A percentile compares a stretch with the other conserved stretches of the same genome.
Conservation (phyloP, 2,888 invertebrate species). For the Lasius platythorax region DNA sequence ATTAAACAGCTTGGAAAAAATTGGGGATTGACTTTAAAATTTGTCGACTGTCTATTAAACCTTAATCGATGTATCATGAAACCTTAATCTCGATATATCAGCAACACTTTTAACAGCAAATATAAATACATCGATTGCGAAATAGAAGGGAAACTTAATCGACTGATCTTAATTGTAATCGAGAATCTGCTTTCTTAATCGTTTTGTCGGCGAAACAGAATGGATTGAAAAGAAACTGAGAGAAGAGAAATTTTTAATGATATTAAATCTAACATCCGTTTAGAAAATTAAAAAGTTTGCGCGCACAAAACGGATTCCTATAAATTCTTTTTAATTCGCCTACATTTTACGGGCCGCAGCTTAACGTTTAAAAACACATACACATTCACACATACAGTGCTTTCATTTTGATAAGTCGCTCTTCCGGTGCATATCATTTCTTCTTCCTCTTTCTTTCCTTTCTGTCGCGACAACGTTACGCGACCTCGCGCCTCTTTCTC, state of each 20-base stretch:
- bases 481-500: slow-evolving; percentile 54
- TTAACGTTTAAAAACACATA: slow-evolving; percentile 57
- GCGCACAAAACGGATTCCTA: background rate
- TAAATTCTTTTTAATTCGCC: slow-evolving; percentile 20
- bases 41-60: background rate
- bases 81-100: background rate
- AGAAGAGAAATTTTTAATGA: background rate
- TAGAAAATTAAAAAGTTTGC: background rate
- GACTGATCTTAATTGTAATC: background rate
- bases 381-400: slow-evolving; percentile 27
- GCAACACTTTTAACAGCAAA: background rate
- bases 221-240: background rate
- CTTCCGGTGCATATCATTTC: slow-evolving; percentile 52
- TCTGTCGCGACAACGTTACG: slow-evolving; percentile 31
- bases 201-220: background rate
- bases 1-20: background rate
- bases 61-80: background rate
- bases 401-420: slow-evolving; percentile 64
- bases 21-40: background rate
- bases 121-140: slow-evolving; percentile 1
- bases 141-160: slow-evolving; percentile 48
- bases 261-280: background rate
- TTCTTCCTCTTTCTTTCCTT: slow-evolving; percentile 32
- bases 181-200: background rate
- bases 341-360: slow-evolving; percentile 21